phyloP scores from a whole-genome alignment of 2,888 invertebrate species.

The Nomada goodeniana region DNA sequence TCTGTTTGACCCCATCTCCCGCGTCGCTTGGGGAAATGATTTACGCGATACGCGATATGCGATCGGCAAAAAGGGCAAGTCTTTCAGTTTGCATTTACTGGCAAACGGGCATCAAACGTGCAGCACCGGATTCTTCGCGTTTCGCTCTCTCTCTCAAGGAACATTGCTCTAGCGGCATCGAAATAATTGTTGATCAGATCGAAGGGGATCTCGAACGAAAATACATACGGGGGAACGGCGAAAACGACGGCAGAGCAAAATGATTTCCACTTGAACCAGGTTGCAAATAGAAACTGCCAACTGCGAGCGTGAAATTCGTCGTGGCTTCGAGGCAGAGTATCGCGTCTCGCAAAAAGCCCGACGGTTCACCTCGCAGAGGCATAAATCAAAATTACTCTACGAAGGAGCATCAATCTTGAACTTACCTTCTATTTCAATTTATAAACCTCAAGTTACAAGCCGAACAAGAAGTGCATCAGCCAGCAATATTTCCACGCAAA shows the following conservation, averaged over 20 bases:
- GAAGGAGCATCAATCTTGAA: slow-evolving; percentile 14
- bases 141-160: too few relatives aligned
- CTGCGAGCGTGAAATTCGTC: neutral
- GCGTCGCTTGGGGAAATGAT: neutral
- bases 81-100: slow-evolving; percentile 15
- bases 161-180: too few relatives aligned
- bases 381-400: slow-evolving; percentile 11
- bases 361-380: neutral
- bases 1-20: slow-evolving; percentile 5
- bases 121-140: too few relatives aligned
- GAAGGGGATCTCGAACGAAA: too few relatives aligned
- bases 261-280: neutral
- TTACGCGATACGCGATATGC: slow-evolving; percentile 20
- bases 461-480: neutral
- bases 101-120: neutral
- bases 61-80: slow-evolving; percentile 17
- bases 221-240: too few relatives aligned
- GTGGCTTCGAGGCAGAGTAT: neutral
- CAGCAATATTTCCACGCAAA: neutral
- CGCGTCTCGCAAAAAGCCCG: neutral
- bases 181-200: too few relatives aligned
- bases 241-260: too few relatives aligned
- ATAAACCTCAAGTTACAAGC: neutral
- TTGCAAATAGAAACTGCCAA: neutral
- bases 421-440: slow-evolving; percentile 23